Evolutionary conservation across 2,888 invertebrate genomes (phyloP), one percentile per base, ranked within the genome.

Genomic region (Campaea margaritaria): DNA sequence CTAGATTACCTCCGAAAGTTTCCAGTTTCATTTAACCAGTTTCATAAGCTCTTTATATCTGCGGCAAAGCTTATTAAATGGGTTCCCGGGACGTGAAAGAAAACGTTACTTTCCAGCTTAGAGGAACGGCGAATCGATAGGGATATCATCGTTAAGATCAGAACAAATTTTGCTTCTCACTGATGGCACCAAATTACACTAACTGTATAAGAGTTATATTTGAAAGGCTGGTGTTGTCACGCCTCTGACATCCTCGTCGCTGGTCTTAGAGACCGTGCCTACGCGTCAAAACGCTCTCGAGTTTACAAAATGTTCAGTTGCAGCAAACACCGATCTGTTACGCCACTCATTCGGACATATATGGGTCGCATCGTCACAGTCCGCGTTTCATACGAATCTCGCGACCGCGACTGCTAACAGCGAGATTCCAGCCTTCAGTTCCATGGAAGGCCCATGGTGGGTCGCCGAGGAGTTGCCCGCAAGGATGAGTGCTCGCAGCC

Each of bases 401-500:
- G 89, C 87, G n/a, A 91, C 83, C 0, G 87, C 90, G 0, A 89
- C 82, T 1, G 87, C 87, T 11, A 91, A 75, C 2, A 91, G 64
- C 0, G 88, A 86, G 50, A 91, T 85, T 9, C 89, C 85, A 0
- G 86, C 81, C 43, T 86, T 86, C 5, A 90, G 70, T 31, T 81
- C 75, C 1, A 81, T 46, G 9, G 87, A 81, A 2, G 86, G 85
- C 1, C 75, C 76, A 27, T 77, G 65, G 64, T 87, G 79, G 0
- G 82, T 76, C 27, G 94, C 84, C 49, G 93, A 86, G 45, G 93
- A 94, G 81, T 94, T 94, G 10, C 94, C 94, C 0, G 94, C 90
- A 16, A 94, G 85, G 70, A 94, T 94, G 69, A 94, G 93, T 12
- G 94, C 94, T 0, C 94, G 87, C 51, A 94, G 93, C 14, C 94